Evolutionary conservation across 2,797 vertebrate genomes (phyloP).

Genomic region (Scarus forsteni): DNA sequence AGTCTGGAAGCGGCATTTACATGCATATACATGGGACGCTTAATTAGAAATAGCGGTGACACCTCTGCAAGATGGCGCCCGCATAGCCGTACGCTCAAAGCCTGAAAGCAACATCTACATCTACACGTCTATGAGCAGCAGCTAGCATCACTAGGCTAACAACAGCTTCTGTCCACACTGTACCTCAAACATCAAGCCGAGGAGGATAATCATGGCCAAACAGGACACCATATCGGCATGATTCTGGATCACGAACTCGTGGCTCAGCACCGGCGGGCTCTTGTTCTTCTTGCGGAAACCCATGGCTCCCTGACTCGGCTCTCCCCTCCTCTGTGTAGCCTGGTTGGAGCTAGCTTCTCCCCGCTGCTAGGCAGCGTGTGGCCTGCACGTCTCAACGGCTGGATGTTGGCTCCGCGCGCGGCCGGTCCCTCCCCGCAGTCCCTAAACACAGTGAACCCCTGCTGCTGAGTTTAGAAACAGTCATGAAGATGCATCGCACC

Average conservation of each 20-base stretch:
- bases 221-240: conserved; percentile 83
- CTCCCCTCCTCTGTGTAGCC: conserved; percentile 13
- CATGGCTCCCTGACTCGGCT: conserved; percentile 70
- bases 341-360: conserved; percentile 39
- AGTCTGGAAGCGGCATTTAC: no score
- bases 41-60: no score
- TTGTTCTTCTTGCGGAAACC: conserved; percentile 87
- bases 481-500: conserved; percentile 62
- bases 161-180: conserved; percentile 25
- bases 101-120: no score
- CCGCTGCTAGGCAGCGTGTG: neutral
- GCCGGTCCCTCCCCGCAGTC: conserved; percentile 28
- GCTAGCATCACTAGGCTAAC: conserved; percentile 57
- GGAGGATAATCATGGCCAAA: conserved; percentile 82
- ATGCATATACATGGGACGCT: no score
- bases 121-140: conserved; percentile 5
- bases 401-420: conserved; percentile 19
- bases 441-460: conserved; percentile 42
- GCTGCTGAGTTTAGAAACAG: conserved; percentile 59
- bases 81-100: no score
- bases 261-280: conserved; percentile 85
- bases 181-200: conserved; percentile 87
- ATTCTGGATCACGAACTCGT: conserved; percentile 88
- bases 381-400: conserved; percentile 31
- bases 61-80: no score